phyloP scores from a whole-genome alignment of 2,113 vertebrate genomes.

The Phycodurus eques region DNA sequence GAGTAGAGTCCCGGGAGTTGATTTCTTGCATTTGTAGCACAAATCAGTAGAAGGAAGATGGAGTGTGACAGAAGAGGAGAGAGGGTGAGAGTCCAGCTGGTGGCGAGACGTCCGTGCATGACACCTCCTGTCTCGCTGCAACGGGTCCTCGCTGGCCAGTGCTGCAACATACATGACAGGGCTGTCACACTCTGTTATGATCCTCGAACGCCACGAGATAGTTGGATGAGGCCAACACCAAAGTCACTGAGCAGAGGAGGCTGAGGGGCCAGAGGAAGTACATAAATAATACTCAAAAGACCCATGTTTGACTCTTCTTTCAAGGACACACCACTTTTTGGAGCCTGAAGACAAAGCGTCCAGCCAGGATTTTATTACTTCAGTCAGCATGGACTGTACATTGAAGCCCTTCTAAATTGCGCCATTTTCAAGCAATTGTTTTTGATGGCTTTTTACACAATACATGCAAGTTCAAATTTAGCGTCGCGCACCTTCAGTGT shows the following conservation, averaged over 20 bases:
- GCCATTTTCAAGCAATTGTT: no score
- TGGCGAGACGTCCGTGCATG: conserved; percentile 80
- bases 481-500: no score
- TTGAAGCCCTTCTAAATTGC: no score
- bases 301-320: not conserved
- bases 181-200: conserved; percentile 64
- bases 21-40: not conserved
- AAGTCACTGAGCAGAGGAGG: not conserved
- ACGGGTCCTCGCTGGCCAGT: conserved; percentile 74
- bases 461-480: no score
- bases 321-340: not conserved
- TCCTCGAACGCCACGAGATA: not conserved
- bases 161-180: conserved; percentile 78
- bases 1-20: not conserved
- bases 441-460: no score
- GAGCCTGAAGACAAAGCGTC: not conserved
- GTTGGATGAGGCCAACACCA: not conserved
- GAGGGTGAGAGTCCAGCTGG: conserved; percentile 75
- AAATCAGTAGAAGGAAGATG: conserved; percentile 22
- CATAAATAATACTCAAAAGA: not conserved
- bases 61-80: conserved; percentile 63
- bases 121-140: conserved; percentile 82
- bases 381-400: no score
- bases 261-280: not conserved
- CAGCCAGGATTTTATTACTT: no score